phyloP scores from a whole-genome alignment of 2,888 invertebrate species.

The Copidosoma aretas region DNA sequence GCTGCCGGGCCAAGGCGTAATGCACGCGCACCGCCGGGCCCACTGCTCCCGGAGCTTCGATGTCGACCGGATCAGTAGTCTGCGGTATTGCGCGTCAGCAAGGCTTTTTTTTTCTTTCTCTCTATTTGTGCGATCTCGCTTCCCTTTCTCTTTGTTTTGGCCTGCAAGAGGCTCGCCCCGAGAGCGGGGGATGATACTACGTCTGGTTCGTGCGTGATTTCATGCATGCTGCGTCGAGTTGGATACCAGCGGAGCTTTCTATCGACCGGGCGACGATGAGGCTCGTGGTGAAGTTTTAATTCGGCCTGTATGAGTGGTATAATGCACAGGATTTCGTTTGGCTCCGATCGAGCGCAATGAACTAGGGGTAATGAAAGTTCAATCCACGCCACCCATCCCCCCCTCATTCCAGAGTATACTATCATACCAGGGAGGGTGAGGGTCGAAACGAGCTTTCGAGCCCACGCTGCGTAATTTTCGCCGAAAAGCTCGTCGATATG shows the following conservation, averaged over 20 bases:
- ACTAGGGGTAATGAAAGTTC: background rate
- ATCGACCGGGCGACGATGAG: no score
- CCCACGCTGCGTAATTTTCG: slow-evolving; percentile 10
- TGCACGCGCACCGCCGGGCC: background rate
- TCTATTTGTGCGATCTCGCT: background rate
- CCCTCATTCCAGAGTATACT: background rate
- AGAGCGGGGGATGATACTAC: background rate
- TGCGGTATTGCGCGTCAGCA: background rate
- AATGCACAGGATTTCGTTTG: no score
- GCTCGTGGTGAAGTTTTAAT: no score
- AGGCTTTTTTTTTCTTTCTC: background rate
- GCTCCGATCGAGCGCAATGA: no score
- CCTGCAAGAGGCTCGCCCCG: no score
- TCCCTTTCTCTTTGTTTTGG: background rate
- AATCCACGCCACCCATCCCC: background rate
- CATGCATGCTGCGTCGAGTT: no score
- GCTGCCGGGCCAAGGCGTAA: background rate
- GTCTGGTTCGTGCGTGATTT: background rate
- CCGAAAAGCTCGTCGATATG: slow-evolving; percentile 10
- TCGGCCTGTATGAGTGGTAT: no score
- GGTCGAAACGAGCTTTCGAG: slow-evolving; percentile 14
- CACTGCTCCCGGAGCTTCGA: background rate
- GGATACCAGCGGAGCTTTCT: no score
- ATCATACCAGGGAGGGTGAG: background rate
- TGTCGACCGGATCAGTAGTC: background rate